Percentiles rank a stretch among this genome's conserved stretches.
Evolutionary conservation across 53 echinoderm and acorn worm genomes (phyloP).

Genomic region (Echinometra lucunter): DNA sequence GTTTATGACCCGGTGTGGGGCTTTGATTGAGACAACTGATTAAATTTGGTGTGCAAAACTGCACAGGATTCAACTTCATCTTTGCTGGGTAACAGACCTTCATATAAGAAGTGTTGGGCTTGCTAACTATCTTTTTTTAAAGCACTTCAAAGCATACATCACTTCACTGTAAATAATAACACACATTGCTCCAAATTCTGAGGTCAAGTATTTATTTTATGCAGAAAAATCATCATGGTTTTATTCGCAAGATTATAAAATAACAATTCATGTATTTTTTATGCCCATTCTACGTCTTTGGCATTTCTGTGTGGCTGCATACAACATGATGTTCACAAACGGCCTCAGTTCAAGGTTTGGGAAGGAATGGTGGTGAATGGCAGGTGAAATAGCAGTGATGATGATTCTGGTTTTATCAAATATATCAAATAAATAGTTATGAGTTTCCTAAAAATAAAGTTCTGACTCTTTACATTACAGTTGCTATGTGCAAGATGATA

Average conservation of each 20-base stretch:
- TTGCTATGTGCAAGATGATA: neutral
- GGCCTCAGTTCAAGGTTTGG: neutral
- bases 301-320: neutral
- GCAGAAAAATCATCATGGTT: neutral
- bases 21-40: conserved; percentile 7
- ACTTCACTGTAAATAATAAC: neutral
- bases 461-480: neutral
- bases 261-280: neutral
- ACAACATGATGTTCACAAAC: neutral
- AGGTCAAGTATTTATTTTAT: neutral
- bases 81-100: too few relatives aligned
- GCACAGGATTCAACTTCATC: neutral
- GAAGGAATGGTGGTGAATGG: neutral
- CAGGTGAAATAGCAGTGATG: neutral
- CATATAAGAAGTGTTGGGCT: neutral
- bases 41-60: conserved; percentile 20
- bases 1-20: conserved; percentile 43
- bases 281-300: neutral
- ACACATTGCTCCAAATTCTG: neutral
- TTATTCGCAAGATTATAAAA: neutral
- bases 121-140: neutral
- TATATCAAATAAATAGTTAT: neutral
- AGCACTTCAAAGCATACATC: neutral
- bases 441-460: neutral
- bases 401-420: neutral